Conservation (phyloP, 2,888 invertebrate species). For the Ligdia adustata region DNA sequence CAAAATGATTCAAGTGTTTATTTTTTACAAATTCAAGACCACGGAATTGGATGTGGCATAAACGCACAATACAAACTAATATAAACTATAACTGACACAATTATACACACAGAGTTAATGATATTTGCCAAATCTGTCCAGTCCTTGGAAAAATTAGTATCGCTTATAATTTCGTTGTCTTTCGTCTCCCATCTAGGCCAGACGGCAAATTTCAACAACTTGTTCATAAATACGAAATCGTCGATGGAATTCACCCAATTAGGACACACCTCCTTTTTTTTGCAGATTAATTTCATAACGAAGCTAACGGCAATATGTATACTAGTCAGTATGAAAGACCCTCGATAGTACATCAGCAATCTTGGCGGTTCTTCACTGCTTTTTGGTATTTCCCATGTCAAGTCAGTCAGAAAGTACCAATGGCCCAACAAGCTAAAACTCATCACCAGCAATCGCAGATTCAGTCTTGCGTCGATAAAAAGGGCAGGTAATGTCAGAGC, state of each 20-base stretch:
- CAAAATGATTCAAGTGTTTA: too few species aligned
- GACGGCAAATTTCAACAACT: constrained; percentile 37
- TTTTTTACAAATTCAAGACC: too few species aligned
- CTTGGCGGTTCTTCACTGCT: constrained; percentile 43
- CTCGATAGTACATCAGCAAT: constrained; percentile 48
- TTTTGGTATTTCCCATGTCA: constrained; percentile 44
- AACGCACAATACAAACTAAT: constrained; percentile 39
- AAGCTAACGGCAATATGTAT: constrained; percentile 42
- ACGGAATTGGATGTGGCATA: constrained; percentile 41
- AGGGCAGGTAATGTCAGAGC: constrained; percentile 42
- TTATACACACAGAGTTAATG: constrained; percentile 40
- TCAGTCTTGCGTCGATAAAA: constrained; percentile 43
- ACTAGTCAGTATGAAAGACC: constrained; percentile 45
- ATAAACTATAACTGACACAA: constrained; percentile 38
- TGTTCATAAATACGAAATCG: constrained; percentile 36
- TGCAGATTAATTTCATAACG: constrained; percentile 39
- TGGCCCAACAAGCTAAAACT: constrained; percentile 51
- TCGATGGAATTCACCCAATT: constrained; percentile 41
- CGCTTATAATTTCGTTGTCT: constrained; percentile 19
- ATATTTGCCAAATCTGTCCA: constrained; percentile 50
- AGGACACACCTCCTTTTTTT: constrained; percentile 29
- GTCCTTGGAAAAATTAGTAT: constrained; percentile 12
- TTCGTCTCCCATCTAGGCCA: constrained; percentile 42
- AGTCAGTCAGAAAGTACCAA: constrained; percentile 39
- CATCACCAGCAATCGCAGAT: constrained; percentile 40